Evolutionary conservation across 2,888 invertebrate genomes (phyloP).

Genomic region (Chaitophorus viminalis): DNA sequence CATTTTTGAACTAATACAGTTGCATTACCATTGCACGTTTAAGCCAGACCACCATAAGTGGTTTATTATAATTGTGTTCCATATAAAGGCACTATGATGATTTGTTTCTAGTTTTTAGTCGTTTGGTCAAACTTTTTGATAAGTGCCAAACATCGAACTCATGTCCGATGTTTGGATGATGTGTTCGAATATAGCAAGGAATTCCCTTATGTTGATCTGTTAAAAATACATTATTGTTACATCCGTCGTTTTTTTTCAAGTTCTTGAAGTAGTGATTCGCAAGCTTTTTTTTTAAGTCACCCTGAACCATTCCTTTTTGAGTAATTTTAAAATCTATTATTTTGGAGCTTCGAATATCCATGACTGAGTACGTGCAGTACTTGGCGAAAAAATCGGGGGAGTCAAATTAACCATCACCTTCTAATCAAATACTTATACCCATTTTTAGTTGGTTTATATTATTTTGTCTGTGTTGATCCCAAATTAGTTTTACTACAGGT

Average conservation of each 20-base stretch:
- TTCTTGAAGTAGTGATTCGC: slow-evolving; percentile 61
- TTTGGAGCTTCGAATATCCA: slow-evolving; percentile 61
- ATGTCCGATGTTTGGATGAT: slow-evolving; percentile 62
- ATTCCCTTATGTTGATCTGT: slow-evolving; percentile 63
- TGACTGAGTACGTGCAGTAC: slow-evolving; percentile 63
- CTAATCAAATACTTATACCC: slow-evolving; percentile 55
- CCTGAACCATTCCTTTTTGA: slow-evolving; percentile 61
- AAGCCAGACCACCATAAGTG: slow-evolving; percentile 28
- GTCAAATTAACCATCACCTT: slow-evolving; percentile 64
- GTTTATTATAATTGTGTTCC: slow-evolving; percentile 61
- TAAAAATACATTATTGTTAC: slow-evolving; percentile 62
- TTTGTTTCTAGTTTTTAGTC: slow-evolving; percentile 61
- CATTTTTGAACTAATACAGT: slow-evolving; percentile 18
- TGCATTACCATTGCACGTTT: slow-evolving; percentile 29
- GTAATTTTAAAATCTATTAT: slow-evolving; percentile 63
- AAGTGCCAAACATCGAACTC: slow-evolving; percentile 63
- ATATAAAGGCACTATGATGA: slow-evolving; percentile 50
- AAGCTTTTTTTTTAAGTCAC: slow-evolving; percentile 63
- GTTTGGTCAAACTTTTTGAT: slow-evolving; percentile 63
- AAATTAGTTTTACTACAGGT: slow-evolving; percentile 15
- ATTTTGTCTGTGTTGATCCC: slow-evolving; percentile 11
- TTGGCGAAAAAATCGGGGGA: slow-evolving; percentile 63
- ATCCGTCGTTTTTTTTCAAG: slow-evolving; percentile 44
- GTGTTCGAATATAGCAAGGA: slow-evolving; percentile 57
- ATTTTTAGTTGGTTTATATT: slow-evolving; percentile 26